Conservation (phyloP, 2,888 invertebrate genomes). For the Andrena trimmerana region DNA sequence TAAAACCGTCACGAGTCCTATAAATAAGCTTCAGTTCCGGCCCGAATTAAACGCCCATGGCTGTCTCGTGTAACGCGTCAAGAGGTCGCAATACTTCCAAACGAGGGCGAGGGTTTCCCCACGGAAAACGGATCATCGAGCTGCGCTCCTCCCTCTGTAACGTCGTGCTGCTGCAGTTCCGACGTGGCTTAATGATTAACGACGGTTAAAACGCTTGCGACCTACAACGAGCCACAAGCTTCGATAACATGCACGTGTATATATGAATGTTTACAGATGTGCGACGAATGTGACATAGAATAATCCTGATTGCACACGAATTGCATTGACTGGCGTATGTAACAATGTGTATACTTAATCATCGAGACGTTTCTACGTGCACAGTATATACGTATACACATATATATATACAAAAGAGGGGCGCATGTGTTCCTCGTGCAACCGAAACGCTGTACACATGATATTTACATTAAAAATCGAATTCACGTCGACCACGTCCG, state of each 20-base stretch:
- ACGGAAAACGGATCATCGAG: neutral
- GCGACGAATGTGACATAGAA: slow-evolving; percentile 3
- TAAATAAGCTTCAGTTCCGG: slow-evolving; percentile 28
- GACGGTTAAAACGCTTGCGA: slow-evolving; percentile 17
- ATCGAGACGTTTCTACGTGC: slow-evolving; percentile 21
- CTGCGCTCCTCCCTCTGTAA: neutral
- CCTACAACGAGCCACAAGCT: neutral
- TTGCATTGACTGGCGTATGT: slow-evolving; percentile 13
- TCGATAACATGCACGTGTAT: neutral
- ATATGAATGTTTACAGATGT: slow-evolving; percentile 30
- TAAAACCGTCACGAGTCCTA: slow-evolving; percentile 30
- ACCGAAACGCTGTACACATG: slow-evolving; percentile 46
- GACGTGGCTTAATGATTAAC: slow-evolving; percentile 13
- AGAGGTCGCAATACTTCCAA: slow-evolving; percentile 13
- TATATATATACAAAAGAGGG: slow-evolving; percentile 33
- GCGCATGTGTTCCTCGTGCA: slow-evolving; percentile 8
- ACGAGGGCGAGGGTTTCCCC: slow-evolving; percentile 1
- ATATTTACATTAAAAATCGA: slow-evolving; percentile 54
- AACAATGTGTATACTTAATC: slow-evolving; percentile 6
- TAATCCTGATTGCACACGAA: slow-evolving; percentile 9
- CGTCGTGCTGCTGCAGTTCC: slow-evolving; percentile 13
- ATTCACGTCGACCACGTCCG: neutral
- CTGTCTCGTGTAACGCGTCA: slow-evolving; percentile 22
- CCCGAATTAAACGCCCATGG: slow-evolving; percentile 11
- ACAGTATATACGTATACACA: neutral